phyloP scores from a whole-genome alignment of 2,797 vertebrate genomes.

The Taeniopygia guttata region DNA sequence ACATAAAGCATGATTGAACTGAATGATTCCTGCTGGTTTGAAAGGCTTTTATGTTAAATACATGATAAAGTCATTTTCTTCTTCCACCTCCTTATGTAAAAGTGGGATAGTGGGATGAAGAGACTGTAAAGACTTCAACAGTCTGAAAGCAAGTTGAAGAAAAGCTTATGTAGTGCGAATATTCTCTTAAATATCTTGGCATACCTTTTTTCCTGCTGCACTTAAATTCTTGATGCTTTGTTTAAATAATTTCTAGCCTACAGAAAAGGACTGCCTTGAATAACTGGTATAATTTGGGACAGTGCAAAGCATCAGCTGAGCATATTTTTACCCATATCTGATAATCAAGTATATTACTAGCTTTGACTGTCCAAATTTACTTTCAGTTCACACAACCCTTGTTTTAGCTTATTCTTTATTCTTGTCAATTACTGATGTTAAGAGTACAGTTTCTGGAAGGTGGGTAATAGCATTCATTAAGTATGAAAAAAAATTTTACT shows the following conservation, averaged over 20 bases:
- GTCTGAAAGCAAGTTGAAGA: slow-evolving; percentile 33
- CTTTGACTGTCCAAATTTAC: not conserved
- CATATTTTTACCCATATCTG: not conserved
- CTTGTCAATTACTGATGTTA: slow-evolving; percentile 6
- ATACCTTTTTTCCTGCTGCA: slow-evolving; percentile 9
- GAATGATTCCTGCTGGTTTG: slow-evolving; percentile 53
- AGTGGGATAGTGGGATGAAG: not conserved
- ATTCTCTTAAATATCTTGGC: not conserved
- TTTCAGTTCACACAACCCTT: not conserved
- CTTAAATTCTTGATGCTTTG: slow-evolving; percentile 26
- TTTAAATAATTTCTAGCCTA: slow-evolving; percentile 34
- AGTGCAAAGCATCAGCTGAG: not conserved
- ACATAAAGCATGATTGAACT: slow-evolving; percentile 58
- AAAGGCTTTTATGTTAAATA: slow-evolving; percentile 55
- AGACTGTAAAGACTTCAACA: not conserved
- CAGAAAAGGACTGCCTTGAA: not conserved
- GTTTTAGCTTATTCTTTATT: slow-evolving; percentile 21
- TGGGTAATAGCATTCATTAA: not conserved
- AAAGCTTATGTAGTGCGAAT: slow-evolving; percentile 30
- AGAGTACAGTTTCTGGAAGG: not conserved
- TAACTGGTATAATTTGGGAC: not conserved
- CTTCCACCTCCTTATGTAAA: slow-evolving; percentile 17
- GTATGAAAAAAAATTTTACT: not conserved
- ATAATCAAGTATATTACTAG: not conserved
- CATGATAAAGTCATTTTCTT: not conserved